Evolutionary conservation across 2,888 invertebrate species (phyloP), one percentile per base, ranked within the genome.

Genomic region (Cecidostiba fungosa): DNA sequence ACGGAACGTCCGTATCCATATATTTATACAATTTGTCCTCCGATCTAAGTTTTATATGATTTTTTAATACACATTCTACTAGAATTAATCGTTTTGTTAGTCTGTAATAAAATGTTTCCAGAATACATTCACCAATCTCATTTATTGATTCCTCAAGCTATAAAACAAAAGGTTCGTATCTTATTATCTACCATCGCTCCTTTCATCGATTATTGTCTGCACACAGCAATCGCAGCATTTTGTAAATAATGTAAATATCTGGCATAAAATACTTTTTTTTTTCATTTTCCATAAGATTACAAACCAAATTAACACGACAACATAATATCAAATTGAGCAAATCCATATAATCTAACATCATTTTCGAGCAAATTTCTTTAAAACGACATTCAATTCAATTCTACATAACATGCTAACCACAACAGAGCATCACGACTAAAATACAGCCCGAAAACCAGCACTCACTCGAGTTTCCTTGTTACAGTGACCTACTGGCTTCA

Each of bases 381-480:
- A 39, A 39, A 6, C 39, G 8, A 6, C 6, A 39, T 39, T n/a
- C n/a, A n/a, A 43, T 12, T 43, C 43, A 43, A 10, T 43, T 43
- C 43, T 43, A 43, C 5, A 3, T 8, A 39, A 6, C 39, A 39
- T 43, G 10, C 12, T 10, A 36, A 3, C 32, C 32, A 32, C 32
- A 32, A 1, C 32, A 32, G 32, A 32, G 32, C 32, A 32, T 32
- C 32, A 3, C 32, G 2, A 32, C 32, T 16, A 47, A 50, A 19
- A 50, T 16, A 14, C 50, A 16, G 1, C 50, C 50, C 50, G 3
- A 66, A 14, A 66, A 66, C 26, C 66, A 14, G 12, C 14, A 8
- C 66, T 66, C 66, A 66, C 29, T 87, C 4, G 54, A 19, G 54
- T 59, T 59, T 59, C 54, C 54, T 23, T 59, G 54, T 59, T 59